A percentile compares a stretch with the other conserved stretches of the same genome.
Conservation (phyloP, 2,888 invertebrate genomes). For the Loripinus fragilis region DNA sequence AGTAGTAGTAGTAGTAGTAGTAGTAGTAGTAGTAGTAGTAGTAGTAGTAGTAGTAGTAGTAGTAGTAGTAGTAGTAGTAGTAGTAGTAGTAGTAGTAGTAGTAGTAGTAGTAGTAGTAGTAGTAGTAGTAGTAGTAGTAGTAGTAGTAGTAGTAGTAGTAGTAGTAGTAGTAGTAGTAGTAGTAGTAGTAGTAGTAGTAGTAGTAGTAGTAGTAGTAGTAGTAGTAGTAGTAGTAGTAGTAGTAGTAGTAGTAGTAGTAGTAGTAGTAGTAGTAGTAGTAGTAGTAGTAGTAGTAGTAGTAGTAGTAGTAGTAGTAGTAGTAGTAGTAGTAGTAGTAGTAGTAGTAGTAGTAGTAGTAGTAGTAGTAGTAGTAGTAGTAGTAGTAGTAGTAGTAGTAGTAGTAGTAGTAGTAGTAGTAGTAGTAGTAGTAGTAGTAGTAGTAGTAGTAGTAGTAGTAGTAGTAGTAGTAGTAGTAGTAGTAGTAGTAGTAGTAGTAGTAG, state of each 20-base stretch:
- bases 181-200: conserved; percentile 29
- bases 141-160: neutral
- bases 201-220: conserved; percentile 28
- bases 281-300: conserved; percentile 16
- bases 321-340: conserved; percentile 6
- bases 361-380: conserved; percentile 15
- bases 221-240: conserved; percentile 27
- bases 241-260: conserved; percentile 33
- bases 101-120: neutral
- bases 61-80: neutral
- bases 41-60: too few species aligned
- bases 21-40: conserved; percentile 30
- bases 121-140: neutral
- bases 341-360: conserved; percentile 8
- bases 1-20: conserved; percentile 26
- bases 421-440: conserved; percentile 31
- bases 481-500: conserved; percentile 28
- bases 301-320: neutral
- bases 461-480: neutral
- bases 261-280: conserved; percentile 31
- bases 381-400: conserved; percentile 8
- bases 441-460: conserved; percentile 24
- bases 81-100: neutral
- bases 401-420: conserved; percentile 13
- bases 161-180: conserved; percentile 18